A percentile compares a stretch with the other conserved stretches of the same genome.
phyloP scores from a whole-genome alignment of 2,797 vertebrate genomes.

The Morelia viridis region DNA sequence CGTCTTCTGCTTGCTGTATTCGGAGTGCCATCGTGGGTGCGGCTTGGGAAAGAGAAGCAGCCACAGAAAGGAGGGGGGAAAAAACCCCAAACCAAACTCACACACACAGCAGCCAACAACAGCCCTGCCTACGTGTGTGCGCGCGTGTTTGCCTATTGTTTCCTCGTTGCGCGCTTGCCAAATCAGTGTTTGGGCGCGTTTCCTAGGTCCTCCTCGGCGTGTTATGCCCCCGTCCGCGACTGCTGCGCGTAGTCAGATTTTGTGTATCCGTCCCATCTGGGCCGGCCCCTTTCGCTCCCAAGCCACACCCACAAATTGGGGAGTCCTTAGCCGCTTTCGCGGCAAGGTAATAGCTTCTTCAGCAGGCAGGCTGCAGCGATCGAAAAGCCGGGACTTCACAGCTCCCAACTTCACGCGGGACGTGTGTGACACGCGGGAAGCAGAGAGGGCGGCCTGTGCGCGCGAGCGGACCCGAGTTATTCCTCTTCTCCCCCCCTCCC shows the following conservation, averaged over 20 bases:
- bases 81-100: not conserved
- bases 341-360: not conserved
- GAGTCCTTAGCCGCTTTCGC: constrained; percentile 11
- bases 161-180: constrained; percentile 2
- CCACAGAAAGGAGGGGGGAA: not conserved
- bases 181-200: not conserved
- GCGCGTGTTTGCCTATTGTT: not conserved
- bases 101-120: not conserved
- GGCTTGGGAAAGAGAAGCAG: not conserved
- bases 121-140: not conserved
- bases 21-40: not conserved
- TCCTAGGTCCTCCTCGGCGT: constrained; percentile 9
- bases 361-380: not conserved
- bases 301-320: constrained; percentile 1
- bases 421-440: not conserved
- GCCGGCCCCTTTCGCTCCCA: not conserved
- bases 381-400: not conserved
- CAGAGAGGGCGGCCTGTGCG: not conserved
- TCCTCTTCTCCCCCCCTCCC: not conserved
- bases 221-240: not conserved
- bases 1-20: not conserved
- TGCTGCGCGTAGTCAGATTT: not conserved
- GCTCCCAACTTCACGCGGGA: not conserved
- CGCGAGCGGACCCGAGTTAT: not conserved
- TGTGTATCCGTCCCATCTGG: not conserved